These are phyloP conservation scores for Phaethornis superciliosus DNA, from an alignment of 2,113 vertebrate genomes.

Conservation along the genomic window DNA sequence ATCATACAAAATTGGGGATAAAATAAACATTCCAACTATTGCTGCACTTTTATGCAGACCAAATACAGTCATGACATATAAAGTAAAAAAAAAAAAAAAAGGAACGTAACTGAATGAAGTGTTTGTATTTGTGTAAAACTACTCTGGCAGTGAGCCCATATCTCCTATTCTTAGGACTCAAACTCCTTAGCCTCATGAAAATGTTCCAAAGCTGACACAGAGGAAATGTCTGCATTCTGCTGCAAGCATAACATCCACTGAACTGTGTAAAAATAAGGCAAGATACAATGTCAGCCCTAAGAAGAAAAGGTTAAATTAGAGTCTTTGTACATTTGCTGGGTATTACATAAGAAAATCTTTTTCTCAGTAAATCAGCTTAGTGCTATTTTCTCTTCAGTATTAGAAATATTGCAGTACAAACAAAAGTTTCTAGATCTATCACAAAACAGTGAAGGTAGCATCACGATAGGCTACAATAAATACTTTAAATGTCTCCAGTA, in stretches of 20 bases:
- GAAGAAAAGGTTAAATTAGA: not conserved
- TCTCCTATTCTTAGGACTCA: not conserved
- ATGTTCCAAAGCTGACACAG: not conserved
- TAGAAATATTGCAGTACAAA: not conserved
- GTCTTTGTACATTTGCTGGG: not conserved
- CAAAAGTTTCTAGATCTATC: not conserved
- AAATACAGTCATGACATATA: not conserved
- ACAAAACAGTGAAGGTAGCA: not conserved
- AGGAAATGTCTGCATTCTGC: not conserved
- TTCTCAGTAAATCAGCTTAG: not conserved
- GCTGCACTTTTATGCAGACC: not conserved
- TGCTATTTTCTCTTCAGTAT: not conserved
- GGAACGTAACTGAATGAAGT: not conserved
- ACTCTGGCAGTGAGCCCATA: not conserved
- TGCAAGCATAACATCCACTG: constrained; percentile 2
- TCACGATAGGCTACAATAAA: not conserved
- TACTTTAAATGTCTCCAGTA: not conserved
- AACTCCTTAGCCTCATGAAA: not conserved
- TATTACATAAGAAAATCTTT: not conserved
- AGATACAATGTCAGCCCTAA: not conserved
- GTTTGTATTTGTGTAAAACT: not conserved
- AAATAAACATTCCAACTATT: constrained; percentile 20
- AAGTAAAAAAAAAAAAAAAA: not conserved
- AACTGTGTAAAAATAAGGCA: not conserved
- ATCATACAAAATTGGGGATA: not conserved